Evolutionary conservation across 2,797 vertebrate genomes (phyloP), one percentile per base, ranked within the genome.

Genomic region (Syngnathus acus): DNA sequence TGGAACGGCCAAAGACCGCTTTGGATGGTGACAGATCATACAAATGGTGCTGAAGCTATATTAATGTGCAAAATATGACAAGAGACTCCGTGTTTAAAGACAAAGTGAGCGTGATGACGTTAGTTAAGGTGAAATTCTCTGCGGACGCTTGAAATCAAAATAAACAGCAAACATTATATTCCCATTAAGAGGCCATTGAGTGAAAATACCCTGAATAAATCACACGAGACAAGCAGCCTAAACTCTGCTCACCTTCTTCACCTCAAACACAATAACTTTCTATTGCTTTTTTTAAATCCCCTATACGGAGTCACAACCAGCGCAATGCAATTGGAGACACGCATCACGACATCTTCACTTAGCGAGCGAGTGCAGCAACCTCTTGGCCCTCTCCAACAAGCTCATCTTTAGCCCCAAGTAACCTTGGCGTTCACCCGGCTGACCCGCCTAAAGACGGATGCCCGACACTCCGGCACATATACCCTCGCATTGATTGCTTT

Each of bases 1-100:
- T 65, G 59, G 32, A 76, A 81, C 65, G 67, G 47, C 42, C 59
- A 61, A 9, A 47, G 39, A 45, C 7, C 21, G 10, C 42, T 45
- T 26, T 32, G 26, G 26, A 32, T 32, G 26, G 26, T 32, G 26
- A 32, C 26, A 32, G 2, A 32, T 32, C 26, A 3, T 32, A 32
- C 26, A 32, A 32, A 32, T 32, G 26, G 26, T 26, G 26, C 26
- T 26, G 26, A 26, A 23, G 21, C 21, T 11, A 54, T 21, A 54
- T 10, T 11, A 10, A 54, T 13, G 21, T 54, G 53, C 21, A 57
- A 37, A 32, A 37, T 37, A 17, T 3, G 26, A 57, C 54, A 37
- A 57, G 21, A 57, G 17, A 21, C 21, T 26, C 51, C 51, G 4
- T 1, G 51, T 54, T 54, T 23, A 54, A 54, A 54, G 51, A 54